These are phyloP conservation scores for Sceliomorpha sp. DNA, from an alignment of 2,888 invertebrate species.

Conservation along the genomic window DNA sequence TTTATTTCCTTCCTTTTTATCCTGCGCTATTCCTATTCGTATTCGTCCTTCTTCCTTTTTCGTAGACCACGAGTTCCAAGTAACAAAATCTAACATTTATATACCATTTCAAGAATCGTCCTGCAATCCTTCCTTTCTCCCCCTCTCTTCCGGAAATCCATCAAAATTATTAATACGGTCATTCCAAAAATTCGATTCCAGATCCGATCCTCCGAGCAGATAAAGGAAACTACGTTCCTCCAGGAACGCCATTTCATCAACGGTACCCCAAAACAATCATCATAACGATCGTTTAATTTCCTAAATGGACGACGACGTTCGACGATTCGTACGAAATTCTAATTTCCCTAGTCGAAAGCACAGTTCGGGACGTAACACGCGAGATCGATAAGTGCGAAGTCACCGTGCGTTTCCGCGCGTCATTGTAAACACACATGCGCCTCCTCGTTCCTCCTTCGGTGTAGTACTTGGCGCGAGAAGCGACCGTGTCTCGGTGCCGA, in stretches of 20 bases:
- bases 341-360: slow-evolving; percentile 27
- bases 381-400: slow-evolving; percentile 45
- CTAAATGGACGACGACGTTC: slow-evolving; percentile 3
- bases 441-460: slow-evolving; percentile 15
- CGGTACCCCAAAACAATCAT: not conserved
- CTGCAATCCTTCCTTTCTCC: too few relatives aligned
- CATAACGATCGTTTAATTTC: slow-evolving; percentile 6
- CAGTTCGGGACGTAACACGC: slow-evolving; percentile 10
- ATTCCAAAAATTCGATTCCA: too few relatives aligned
- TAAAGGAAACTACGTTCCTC: not conserved
- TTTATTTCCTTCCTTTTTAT: slow-evolving; percentile 4
- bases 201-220: too few relatives aligned
- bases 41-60: not conserved
- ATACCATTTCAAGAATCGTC: too few relatives aligned
- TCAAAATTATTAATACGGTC: too few relatives aligned
- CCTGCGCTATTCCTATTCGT: not conserved
- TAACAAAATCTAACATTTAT: too few relatives aligned
- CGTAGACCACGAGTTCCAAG: too few relatives aligned
- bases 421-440: slow-evolving; percentile 29
- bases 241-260: not conserved
- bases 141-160: too few relatives aligned
- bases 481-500: slow-evolving; percentile 40
- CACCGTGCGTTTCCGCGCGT: slow-evolving; percentile 38
- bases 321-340: slow-evolving; percentile 20
- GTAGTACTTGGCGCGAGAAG: slow-evolving; percentile 24